phyloP scores from a whole-genome alignment of 2,888 invertebrate genomes.

The Drosophila anomelani region DNA sequence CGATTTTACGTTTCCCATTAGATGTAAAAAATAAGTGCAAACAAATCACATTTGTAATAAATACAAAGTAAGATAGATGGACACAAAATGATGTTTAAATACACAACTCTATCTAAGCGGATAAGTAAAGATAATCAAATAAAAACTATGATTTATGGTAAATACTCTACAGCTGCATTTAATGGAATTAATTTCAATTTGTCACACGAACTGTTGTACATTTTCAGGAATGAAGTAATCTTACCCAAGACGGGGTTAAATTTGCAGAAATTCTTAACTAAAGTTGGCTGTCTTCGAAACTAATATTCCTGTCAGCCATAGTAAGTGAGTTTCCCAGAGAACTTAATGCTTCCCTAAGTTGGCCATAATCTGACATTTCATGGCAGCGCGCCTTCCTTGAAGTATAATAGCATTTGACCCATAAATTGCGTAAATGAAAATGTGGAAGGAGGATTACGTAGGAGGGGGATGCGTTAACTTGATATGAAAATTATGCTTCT shows the following conservation, averaged over 20 bases:
- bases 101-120: slow-evolving; percentile 23
- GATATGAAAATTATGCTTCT: background rate
- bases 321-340: background rate
- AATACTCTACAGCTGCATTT: background rate
- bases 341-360: slow-evolving; percentile 1
- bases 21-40: slow-evolving; percentile 38
- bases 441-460: too few species aligned
- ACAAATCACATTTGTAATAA: slow-evolving; percentile 44
- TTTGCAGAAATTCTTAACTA: background rate
- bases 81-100: slow-evolving; percentile 12
- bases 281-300: background rate
- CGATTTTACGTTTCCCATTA: slow-evolving; percentile 37
- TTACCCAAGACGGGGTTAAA: background rate
- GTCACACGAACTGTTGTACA: background rate
- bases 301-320: background rate
- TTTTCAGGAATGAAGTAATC: too few species aligned
- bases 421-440: background rate
- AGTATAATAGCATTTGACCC: background rate
- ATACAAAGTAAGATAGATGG: slow-evolving; percentile 37
- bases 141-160: slow-evolving; percentile 21
- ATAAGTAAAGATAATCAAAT: slow-evolving; percentile 19
- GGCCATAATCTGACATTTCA: background rate
- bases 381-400: background rate
- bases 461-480: too few species aligned
- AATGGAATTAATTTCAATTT: too few species aligned